A percentile compares a stretch with the other conserved stretches of the same genome.
Conservation (phyloP, 2,113 vertebrate genomes). For the Podocnemis expansa region DNA sequence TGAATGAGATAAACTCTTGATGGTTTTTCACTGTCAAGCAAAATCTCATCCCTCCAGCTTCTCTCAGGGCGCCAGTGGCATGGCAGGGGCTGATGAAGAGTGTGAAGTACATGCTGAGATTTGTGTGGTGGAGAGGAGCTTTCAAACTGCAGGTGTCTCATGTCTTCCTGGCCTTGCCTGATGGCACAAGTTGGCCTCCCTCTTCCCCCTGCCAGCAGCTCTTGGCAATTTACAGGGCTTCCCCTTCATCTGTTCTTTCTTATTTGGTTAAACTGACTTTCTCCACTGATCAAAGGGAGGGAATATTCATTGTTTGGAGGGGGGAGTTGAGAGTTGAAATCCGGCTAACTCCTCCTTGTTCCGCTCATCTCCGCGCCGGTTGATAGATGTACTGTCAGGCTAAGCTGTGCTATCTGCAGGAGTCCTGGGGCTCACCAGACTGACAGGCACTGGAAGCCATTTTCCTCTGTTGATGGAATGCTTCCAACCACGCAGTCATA, state of each 20-base stretch:
- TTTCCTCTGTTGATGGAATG: slow-evolving; percentile 30
- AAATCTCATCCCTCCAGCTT: accelerated
- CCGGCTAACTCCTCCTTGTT: neutral
- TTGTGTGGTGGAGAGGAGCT: neutral
- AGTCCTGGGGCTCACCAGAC: neutral
- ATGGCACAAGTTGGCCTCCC: neutral
- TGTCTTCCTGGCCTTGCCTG: neutral
- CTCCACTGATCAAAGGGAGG: neutral
- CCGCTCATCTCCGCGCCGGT: neutral
- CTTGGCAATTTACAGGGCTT: neutral
- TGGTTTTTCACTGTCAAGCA: neutral
- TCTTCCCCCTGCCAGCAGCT: neutral
- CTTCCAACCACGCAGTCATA: slow-evolving; percentile 54
- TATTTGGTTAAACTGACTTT: accelerated
- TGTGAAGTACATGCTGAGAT: accelerated
- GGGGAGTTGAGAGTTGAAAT: neutral
- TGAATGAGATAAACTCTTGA: neutral
- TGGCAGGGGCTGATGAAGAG: neutral
- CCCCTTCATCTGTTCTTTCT: neutral
- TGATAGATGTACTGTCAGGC: slow-evolving; percentile 35
- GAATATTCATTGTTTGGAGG: accelerated
- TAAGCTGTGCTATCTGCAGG: neutral
- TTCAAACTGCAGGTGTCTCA: neutral
- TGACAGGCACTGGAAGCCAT: slow-evolving; percentile 2
- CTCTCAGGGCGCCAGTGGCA: neutral